These are phyloP conservation scores for Chamaedrilus cognettii DNA, from an alignment of 2,888 invertebrate species.

Conservation along the genomic window DNA sequence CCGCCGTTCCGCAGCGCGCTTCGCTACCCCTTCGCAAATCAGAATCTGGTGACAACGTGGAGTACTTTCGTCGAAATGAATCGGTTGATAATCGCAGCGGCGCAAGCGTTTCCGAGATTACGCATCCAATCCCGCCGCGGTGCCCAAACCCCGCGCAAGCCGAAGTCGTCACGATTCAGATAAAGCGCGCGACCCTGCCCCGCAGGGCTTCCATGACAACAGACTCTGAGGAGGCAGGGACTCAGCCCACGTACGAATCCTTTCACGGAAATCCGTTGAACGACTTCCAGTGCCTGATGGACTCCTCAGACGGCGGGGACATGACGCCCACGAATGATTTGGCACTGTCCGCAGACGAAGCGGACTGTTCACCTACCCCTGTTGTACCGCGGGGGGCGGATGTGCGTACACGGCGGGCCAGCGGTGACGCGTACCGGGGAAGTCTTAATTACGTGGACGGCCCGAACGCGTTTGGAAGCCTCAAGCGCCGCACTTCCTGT, in stretches of 20 bases:
- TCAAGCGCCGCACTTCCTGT: not conserved
- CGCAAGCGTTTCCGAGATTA: no score
- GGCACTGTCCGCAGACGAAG: constrained; percentile 12
- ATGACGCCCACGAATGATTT: constrained; percentile 19
- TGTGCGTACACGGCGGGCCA: not conserved
- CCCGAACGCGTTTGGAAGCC: not conserved
- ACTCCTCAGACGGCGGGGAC: constrained; percentile 1
- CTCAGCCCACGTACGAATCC: constrained; percentile 17
- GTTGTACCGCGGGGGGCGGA: not conserved
- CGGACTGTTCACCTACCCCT: not conserved
- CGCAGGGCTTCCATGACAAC: not conserved
- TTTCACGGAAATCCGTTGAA: constrained; percentile 25
- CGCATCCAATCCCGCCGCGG: not conserved
- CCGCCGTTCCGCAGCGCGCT: not conserved
- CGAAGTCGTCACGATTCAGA: constrained; percentile 59
- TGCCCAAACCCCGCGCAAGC: constrained; percentile 46
- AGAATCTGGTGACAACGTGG: constrained; percentile 5
- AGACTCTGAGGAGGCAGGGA: not conserved
- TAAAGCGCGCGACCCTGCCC: constrained; percentile 20
- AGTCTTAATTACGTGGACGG: not conserved
- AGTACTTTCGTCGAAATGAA: constrained; percentile 11
- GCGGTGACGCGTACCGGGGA: constrained; percentile 2
- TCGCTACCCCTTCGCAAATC: not conserved
- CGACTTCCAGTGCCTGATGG: constrained; percentile 22
- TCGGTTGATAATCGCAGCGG: no score